These are phyloP conservation scores for Polia nebulosa DNA, from an alignment of 2,888 invertebrate species.

Conservation along the genomic window DNA sequence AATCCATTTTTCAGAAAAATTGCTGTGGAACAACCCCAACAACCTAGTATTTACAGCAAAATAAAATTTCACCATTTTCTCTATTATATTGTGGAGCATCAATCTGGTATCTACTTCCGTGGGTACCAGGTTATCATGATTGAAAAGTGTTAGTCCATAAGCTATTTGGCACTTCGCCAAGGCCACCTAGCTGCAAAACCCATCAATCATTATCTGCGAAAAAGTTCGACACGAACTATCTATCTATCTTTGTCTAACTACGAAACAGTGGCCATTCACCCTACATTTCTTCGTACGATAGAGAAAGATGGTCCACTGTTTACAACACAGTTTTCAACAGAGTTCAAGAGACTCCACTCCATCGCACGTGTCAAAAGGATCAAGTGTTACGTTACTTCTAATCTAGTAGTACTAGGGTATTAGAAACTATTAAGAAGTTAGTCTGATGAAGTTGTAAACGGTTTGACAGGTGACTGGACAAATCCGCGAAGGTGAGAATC, in stretches of 20 bases:
- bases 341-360: constrained; percentile 21
- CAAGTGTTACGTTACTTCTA: constrained; percentile 62
- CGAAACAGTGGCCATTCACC: not conserved
- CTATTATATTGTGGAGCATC: constrained; percentile 51
- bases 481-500: constrained; percentile 86
- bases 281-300: not conserved
- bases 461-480: constrained; percentile 81
- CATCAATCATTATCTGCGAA: constrained; percentile 19
- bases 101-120: constrained; percentile 59
- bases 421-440: constrained; percentile 30
- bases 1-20: not conserved
- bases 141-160: constrained; percentile 36
- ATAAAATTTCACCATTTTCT: not conserved
- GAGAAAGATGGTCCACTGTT: constrained; percentile 12
- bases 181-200: constrained; percentile 47
- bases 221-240: constrained; percentile 27
- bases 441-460: constrained; percentile 15
- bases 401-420: constrained; percentile 56
- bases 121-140: constrained; percentile 59
- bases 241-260: constrained; percentile 28
- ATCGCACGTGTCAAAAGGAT: constrained; percentile 24
- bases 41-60: not conserved
- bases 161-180: constrained; percentile 45
- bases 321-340: not conserved
- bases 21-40: too few relatives aligned